Percentiles rank a stretch among this genome's conserved stretches.
Conservation (phyloP, 2,797 vertebrate genomes). For the Acrocephalus scirpaceus region DNA sequence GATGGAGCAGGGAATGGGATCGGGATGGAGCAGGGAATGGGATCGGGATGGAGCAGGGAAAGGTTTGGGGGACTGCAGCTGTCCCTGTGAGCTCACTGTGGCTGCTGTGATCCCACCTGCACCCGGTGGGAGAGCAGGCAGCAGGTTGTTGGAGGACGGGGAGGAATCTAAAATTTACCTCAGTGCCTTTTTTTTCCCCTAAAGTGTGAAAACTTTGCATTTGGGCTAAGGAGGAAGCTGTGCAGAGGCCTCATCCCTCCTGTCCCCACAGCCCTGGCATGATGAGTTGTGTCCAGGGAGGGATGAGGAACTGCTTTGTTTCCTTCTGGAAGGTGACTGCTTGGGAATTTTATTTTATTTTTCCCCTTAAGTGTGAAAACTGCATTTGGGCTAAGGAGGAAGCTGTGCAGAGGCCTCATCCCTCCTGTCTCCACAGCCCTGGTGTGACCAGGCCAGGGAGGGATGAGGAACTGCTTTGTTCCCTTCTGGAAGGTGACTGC, state of each 20-base stretch:
- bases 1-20: rapidly evolving
- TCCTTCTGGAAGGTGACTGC: too few relatives aligned
- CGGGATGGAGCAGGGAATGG: rapidly evolving
- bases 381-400: background rate
- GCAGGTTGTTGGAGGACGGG: background rate
- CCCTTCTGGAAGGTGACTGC: background rate
- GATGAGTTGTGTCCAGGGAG: too few relatives aligned
- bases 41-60: background rate
- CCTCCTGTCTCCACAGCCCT: background rate
- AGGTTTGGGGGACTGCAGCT: background rate
- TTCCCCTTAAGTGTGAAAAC: background rate
- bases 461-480: background rate
- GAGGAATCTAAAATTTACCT: constrained; percentile 53
- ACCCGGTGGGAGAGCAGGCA: rapidly evolving
- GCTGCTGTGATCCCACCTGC: background rate
- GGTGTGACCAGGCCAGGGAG: background rate
- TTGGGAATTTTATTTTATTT: background rate
- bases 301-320: too few relatives aligned
- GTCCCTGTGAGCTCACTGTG: background rate
- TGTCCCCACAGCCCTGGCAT: too few relatives aligned
- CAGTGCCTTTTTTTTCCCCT: constrained; percentile 73
- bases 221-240: too few relatives aligned
- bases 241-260: too few relatives aligned
- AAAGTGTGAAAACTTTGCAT: too few relatives aligned
- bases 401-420: background rate